Base-by-base conservation (phyloP, 2,888 invertebrate species). In the Andricus curvator region DNA sequence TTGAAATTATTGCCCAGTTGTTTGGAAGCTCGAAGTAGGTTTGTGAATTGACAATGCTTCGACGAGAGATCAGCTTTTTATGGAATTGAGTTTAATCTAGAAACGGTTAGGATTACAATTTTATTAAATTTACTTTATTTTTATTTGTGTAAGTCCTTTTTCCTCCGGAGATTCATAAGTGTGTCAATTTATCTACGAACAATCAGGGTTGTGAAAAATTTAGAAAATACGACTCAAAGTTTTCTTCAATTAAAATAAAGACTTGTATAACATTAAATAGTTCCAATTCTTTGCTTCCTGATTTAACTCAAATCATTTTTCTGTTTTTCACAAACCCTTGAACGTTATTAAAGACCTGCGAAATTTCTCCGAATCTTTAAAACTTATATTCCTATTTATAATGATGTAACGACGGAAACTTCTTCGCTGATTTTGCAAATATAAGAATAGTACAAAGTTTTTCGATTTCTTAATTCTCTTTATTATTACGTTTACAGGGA, bases 351-450 rank as follows among this genome's bases (percentile, higher is more conserved):
- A 60, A 22, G 60, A 60, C 60, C 60, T 60, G 4, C n/a, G 22
- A 60, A 60, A 22, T 60, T n/a, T 56, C 22, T 25, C 9, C 8
- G 17, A 25, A 29, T 51, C 51, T 51, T 41, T 20, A 70, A 70
- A 56, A 51, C 11, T 56, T 33, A 20, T 74, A 56, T 20, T 74
- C n/a, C n/a, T 74, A 5, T 74, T 74, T 64, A 37, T 56, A 48
- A 44, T 22, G n/a, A 70, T 25, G 48, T 70, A 20, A 51, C 37
- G 4, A 33, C 56, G 51, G 37, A 74, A 74, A 37, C 56, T 74
- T 74, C 56, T 60, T 60, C 74, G 56, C 56, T 51, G 74, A 56
- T 74, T 74, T 74, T 74, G 56, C 33, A 22, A 74, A 37, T 37
- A n/a, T 56, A 74, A 29, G 15, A 56, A 37, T 13, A 66, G 78